Evolutionary conservation across 2,888 invertebrate species (phyloP), one percentile per base, ranked within the genome.

Genomic region (Rhogogaster chlorosoma): DNA sequence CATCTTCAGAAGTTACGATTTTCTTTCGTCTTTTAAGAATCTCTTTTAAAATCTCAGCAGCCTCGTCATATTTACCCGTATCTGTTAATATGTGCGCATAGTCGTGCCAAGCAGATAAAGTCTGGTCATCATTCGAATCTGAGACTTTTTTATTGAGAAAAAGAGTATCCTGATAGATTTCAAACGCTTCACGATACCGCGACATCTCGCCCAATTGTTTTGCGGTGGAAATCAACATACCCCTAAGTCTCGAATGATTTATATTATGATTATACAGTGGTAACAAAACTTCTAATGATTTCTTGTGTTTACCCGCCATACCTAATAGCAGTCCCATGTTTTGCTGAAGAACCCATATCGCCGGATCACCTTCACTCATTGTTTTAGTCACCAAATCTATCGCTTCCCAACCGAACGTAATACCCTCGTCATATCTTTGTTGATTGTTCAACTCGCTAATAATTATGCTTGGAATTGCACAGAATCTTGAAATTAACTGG

Each of bases 131-230:
- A 15, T 73, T 22, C 7, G 71, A 49, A 1, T 71, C 80, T 3
- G 80, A 61, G 6, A 22, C 64, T 12, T 36, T 45, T 57, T 84
- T 70, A 36, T 80, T 78, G 2, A 61, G 22, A 10, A 84, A n/a
- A 3, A 75, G 22, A n/a, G 71, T 61, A 0, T 84, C 49, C 45
- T 86, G 61, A 18, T 26, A 86, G 15, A 70, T 45, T 15, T 71
- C 15, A 2, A 84, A 36, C 5, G 84, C 84, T 12, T 82, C 67
- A 10, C 84, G 26, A 22, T 22, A 42, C n/a, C 71, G 18, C 9
- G 38, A 42, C 42, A 73, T 36, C 71, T 42, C 42, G 42, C 42
- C n/a, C 18, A 73, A 73, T 15, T 73, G 2, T 42, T 4, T 73
- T 12, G 71, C 42, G n/a, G n/a, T 73, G 3, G n/a, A 10, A 22